Conservation (phyloP, 2,888 invertebrate species). For the Incurvaria masculella region DNA sequence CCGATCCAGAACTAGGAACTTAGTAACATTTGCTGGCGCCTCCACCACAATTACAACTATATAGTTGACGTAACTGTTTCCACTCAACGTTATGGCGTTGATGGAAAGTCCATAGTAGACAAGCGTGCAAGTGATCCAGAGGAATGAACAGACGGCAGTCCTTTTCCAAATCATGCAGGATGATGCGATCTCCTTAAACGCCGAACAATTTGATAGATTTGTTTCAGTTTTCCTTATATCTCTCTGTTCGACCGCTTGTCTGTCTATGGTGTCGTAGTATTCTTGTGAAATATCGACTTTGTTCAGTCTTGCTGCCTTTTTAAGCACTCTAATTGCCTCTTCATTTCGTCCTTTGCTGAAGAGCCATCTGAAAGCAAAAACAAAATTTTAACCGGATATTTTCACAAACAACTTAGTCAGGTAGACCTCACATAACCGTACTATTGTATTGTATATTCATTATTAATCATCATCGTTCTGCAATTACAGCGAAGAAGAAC, state of each 20-base stretch:
- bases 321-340: constrained; percentile 61
- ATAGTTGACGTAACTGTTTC: constrained; percentile 75
- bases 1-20: constrained; percentile 61
- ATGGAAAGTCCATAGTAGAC: constrained; percentile 79
- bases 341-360: constrained; percentile 63
- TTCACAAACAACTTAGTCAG: no score
- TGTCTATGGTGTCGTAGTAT: constrained; percentile 43
- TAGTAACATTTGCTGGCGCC: constrained; percentile 70
- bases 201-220: constrained; percentile 32
- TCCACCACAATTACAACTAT: constrained; percentile 63
- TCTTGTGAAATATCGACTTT: constrained; percentile 46
- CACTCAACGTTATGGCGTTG: constrained; percentile 71
- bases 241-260: constrained; percentile 39
- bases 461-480: no score
- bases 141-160: constrained; percentile 64
- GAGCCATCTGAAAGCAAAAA: constrained; percentile 29
- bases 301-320: constrained; percentile 62
- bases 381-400: no score
- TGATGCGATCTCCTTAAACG: constrained; percentile 36
- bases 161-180: constrained; percentile 58
- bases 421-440: no score
- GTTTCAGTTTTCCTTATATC: constrained; percentile 38
- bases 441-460: no score
- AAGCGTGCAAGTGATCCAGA: constrained; percentile 75
- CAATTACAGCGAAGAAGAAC: no score